A percentile compares a stretch with the other conserved stretches of the same genome.
These are phyloP conservation scores for Drosophila murphyi DNA, from an alignment of 1,140 invertebrate species.

Conservation along the genomic window DNA sequence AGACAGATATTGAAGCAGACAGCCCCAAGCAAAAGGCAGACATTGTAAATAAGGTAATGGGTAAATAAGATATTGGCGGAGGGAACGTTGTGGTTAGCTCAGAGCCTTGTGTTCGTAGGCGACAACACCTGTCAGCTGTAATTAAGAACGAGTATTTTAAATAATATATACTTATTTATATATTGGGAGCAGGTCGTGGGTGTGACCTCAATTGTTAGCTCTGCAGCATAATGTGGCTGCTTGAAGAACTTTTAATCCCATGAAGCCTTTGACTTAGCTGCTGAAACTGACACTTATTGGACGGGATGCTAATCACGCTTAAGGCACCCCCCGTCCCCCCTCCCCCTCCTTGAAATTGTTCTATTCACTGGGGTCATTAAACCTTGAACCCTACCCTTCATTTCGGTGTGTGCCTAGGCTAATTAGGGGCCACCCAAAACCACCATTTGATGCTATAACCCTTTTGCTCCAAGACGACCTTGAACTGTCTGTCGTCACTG, in stretches of 20 bases:
- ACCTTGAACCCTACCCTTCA: neutral
- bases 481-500: constrained; percentile 66
- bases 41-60: neutral
- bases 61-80: constrained; percentile 1
- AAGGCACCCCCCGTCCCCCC: neutral
- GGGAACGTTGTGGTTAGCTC: constrained; percentile 30
- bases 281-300: constrained; percentile 69
- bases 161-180: neutral
- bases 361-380: constrained; percentile 21
- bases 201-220: constrained; percentile 48
- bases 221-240: constrained; percentile 29
- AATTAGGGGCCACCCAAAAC: constrained; percentile 13
- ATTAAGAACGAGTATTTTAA: constrained; percentile 41
- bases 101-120: constrained; percentile 12
- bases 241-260: constrained; percentile 32
- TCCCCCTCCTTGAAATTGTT: neutral
- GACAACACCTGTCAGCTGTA: constrained; percentile 58
- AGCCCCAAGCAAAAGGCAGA: neutral
- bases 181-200: constrained; percentile 3
- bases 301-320: constrained; percentile 52
- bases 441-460: constrained; percentile 18
- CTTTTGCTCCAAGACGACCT: constrained; percentile 48
- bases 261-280: constrained; percentile 25
- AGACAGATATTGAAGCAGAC: neutral
- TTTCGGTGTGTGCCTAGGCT: neutral